Evolutionary conservation across 1,140 invertebrate species (phyloP), one percentile per base, ranked within the genome.

Genomic region (Diabrotica undecimpunctata): DNA sequence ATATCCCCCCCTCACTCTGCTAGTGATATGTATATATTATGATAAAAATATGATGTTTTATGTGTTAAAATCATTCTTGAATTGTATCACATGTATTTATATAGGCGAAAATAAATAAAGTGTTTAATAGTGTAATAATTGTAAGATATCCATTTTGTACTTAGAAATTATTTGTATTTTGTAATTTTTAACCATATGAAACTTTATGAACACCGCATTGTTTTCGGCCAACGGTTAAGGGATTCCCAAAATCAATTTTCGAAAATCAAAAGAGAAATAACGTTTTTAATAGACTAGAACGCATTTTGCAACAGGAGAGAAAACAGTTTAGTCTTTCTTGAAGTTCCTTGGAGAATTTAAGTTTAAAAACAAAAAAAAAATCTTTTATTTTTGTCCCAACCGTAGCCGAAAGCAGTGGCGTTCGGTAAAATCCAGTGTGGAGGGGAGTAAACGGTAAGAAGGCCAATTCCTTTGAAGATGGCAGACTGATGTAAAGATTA

Each of bases 401-500:
- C 6, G 6, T 46, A 10, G 41, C 41, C 41, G 41, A 46, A 46
- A 46, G n/a, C 41, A 10, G 41, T 46, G 8, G 41, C 41, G 41
- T 46, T 46, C 41, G 3, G n/a, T 46, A 46, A 46, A 35, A 66
- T 65, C 63, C 62, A 62, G 66, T 67, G 72, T 66, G 69, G 69
- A 64, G 72, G 74, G 72, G 73, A 71, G 69, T 65, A 68, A 66
- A 56, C 61, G 58, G 54, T 61, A 65, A 65, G 52, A 68, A 65
- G 68, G 68, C 70, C 70, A 71, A 67, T 69, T 68, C 66, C 66
- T 66, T 70, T 65, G 54, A 63, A 70, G 58, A 70, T 70, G 70
- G 67, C 69, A 73, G 77, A 79, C 77, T 78, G 76, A 79, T 78
- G 76, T 78, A 79, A 78, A 78, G 76, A 74, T 73, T 46, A 79